A percentile compares a stretch with the other conserved stretches of the same genome.
phyloP scores from a whole-genome alignment of 2,113 vertebrate species.

The Odobenus rosmarus region DNA sequence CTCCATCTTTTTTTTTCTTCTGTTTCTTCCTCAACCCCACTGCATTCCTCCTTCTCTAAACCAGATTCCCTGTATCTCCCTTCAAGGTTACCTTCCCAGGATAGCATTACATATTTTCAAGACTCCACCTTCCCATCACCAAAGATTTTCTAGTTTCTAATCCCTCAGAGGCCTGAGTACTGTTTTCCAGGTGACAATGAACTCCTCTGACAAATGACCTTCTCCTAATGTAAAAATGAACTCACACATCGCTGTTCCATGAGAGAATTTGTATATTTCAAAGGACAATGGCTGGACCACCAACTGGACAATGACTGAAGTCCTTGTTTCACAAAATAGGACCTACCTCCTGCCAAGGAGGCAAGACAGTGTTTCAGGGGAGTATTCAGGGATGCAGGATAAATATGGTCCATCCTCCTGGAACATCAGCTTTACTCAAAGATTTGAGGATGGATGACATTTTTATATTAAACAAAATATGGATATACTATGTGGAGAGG shows the following conservation, averaged over 20 bases:
- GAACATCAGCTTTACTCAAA: not conserved
- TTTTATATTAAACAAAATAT: constrained; percentile 47
- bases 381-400: not conserved
- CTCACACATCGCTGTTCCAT: not conserved
- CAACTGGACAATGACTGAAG: not conserved
- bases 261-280: not conserved
- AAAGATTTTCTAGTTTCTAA: constrained; percentile 10
- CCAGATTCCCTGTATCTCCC: not conserved
- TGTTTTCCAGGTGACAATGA: constrained; percentile 13
- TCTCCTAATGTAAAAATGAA: not conserved
- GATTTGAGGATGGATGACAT: not conserved
- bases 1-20: not conserved
- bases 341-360: not conserved
- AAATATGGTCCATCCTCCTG: not conserved
- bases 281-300: constrained; percentile 3
- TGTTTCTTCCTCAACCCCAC: not conserved
- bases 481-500: not conserved
- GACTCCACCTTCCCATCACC: not conserved
- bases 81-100: not conserved
- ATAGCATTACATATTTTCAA: not conserved
- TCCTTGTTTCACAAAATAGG: not conserved
- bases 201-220: not conserved
- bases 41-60: not conserved
- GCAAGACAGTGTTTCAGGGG: not conserved
- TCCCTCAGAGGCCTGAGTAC: not conserved